Evolutionary conservation across 2,113 vertebrate species (phyloP).

Genomic region (Chamaea fasciata): DNA sequence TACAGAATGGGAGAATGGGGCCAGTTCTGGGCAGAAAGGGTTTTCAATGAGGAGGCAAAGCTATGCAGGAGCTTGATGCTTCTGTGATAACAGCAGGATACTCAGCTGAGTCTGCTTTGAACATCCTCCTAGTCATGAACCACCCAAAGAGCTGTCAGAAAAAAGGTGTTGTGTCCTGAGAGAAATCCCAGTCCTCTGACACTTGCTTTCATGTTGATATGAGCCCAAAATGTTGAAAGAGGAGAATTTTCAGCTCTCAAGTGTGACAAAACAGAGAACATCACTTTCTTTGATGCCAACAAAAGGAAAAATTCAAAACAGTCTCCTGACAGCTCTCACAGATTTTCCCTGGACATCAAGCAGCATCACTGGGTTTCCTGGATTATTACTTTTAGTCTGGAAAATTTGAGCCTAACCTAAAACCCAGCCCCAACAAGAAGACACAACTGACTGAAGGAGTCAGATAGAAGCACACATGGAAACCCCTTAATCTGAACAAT

Average conservation of each 20-base stretch:
- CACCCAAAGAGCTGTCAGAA: slow-evolving; percentile 25
- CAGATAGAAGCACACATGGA: not conserved
- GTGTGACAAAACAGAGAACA: not conserved
- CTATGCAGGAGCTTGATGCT: not conserved
- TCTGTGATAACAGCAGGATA: not conserved
- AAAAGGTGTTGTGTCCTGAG: not conserved
- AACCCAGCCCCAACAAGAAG: not conserved
- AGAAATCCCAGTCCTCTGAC: slow-evolving; percentile 18
- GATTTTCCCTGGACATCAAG: not conserved
- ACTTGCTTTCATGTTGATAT: slow-evolving; percentile 16
- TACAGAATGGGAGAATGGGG: not conserved
- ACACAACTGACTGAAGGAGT: not conserved
- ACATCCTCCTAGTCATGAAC: not conserved
- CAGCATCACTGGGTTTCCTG: not conserved
- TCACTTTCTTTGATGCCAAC: not conserved
- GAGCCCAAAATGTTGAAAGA: slow-evolving; percentile 20
- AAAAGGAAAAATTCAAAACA: not conserved
- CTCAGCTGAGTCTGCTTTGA: not conserved
- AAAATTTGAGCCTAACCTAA: not conserved
- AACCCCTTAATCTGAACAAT: not conserved
- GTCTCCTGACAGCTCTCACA: not conserved
- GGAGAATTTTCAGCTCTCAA: not conserved
- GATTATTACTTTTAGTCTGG: not conserved
- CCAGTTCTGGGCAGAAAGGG: not conserved
- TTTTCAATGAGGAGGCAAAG: not conserved